Evolutionary conservation across 2,888 invertebrate genomes (phyloP).

Genomic region (Metacarcinus magister): DNA sequence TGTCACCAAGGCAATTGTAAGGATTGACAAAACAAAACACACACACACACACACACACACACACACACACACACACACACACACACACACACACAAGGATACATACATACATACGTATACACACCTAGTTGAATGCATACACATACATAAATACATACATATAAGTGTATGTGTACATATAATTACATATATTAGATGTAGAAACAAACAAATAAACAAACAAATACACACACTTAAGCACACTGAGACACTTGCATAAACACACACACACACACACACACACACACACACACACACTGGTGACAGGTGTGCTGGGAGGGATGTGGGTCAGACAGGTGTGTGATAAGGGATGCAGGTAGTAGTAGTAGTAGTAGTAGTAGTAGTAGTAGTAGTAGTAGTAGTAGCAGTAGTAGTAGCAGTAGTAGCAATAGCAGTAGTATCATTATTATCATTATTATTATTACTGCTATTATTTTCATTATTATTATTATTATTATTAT

Average conservation of each 20-base stretch:
- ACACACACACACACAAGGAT: background rate
- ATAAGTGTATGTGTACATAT: background rate
- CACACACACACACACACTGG: conserved; percentile 28
- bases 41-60: background rate
- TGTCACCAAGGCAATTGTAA: background rate
- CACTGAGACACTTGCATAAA: background rate
- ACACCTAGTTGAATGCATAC: background rate
- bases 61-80: conserved; percentile 7
- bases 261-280: conserved; percentile 48
- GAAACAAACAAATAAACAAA: background rate
- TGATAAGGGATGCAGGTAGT: background rate
- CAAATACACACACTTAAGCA: background rate
- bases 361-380: conserved; percentile 40
- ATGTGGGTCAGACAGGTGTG: conserved; percentile 16
- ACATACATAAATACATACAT: conserved; percentile 12
- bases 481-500: background rate
- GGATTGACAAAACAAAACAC: too few species aligned
- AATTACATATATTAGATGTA: too few species aligned
- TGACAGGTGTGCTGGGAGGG: background rate
- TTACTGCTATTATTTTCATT: background rate
- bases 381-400: conserved; percentile 43
- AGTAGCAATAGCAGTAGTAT: background rate
- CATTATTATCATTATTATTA: background rate
- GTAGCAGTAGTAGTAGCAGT: conserved; percentile 53
- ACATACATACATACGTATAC: background rate